Evolutionary conservation across 2,797 vertebrate genomes (phyloP), one percentile per base, ranked within the genome.

Genomic region (Pangasius macronema): DNA sequence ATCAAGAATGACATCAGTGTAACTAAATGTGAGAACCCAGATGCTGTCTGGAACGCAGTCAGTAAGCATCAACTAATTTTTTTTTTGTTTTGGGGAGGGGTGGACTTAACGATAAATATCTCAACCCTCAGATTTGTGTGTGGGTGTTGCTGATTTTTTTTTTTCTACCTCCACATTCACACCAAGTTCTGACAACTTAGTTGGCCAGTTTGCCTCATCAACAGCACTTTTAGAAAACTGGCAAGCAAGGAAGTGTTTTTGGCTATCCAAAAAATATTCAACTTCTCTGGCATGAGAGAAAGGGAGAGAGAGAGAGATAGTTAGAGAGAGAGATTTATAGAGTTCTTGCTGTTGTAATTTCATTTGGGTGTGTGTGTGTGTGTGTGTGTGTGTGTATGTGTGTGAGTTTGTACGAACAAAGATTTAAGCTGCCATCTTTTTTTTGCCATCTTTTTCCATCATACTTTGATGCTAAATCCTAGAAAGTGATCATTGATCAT

Each of bases 21-120:
- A 79, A 91, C 85, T 87, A 82, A 87, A 89, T 42, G 85, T 84
- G 49, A 85, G 73, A 90, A 90, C 83, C 85, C 88, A 92, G 88
- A 87, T 91, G 89, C 73, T 61, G 87, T 72, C 84, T 85, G 70
- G 36, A 77, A 4, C 30, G 24, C 36, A 63, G 24, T 63, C 39
- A 82, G 9, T 67, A 68, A 51, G n/a, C 79, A 42, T 61, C 8
- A 0, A 27, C 22, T 1, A 3, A 20, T 33, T 53, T 9, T 30
- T 24, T 36, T 42, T 61, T 42, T 57, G 33, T 1, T 46, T 46
- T 46, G 6, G 42, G 42, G 42, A 7, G 42, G 42, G 6, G 42
- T 6, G 42, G 7, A 42, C 5, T 42, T 42, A 6, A 42, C 6
- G 42, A 42, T 6, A 42, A 59, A 80, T 36, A 42, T 61, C 33